phyloP scores from a whole-genome alignment of 2,113 vertebrate species.

The Gadus macrocephalus region DNA sequence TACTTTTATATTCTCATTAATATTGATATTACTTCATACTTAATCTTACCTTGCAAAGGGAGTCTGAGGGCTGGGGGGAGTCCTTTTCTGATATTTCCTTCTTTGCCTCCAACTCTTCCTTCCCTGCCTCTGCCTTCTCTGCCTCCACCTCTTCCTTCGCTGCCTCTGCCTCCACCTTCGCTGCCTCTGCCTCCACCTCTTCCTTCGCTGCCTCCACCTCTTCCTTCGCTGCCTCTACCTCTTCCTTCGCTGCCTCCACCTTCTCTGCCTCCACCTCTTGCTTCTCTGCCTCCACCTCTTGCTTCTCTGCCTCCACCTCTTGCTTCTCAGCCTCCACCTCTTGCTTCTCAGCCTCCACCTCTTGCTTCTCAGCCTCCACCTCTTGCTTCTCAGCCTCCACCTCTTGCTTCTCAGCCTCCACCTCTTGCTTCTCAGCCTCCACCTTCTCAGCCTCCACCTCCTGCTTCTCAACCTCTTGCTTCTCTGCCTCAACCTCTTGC shows the following conservation, averaged over 20 bases:
- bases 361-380: background rate
- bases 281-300: too few species aligned
- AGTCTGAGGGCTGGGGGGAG: conserved; percentile 45
- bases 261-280: too few species aligned
- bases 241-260: too few species aligned
- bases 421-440: background rate
- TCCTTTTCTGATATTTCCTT: conserved; percentile 17
- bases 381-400: conserved; percentile 8
- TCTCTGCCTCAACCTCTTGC: background rate
- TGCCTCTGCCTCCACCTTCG: too few species aligned
- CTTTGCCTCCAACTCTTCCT: background rate
- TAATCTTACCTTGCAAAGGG: conserved; percentile 60
- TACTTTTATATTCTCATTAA: too few species aligned
- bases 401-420: background rate
- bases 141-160: too few species aligned
- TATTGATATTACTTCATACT: background rate
- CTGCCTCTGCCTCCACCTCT: background rate
- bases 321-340: too few species aligned
- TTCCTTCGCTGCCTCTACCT: background rate
- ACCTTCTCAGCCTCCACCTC: conserved; percentile 12
- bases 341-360: too few species aligned
- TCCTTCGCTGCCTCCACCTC: background rate
- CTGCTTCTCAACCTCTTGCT: background rate
- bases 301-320: too few species aligned
- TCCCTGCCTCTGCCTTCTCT: too few species aligned